Evolutionary conservation across 2,797 vertebrate genomes (phyloP).

Genomic region (Pantherophis alleghaniensis): DNA sequence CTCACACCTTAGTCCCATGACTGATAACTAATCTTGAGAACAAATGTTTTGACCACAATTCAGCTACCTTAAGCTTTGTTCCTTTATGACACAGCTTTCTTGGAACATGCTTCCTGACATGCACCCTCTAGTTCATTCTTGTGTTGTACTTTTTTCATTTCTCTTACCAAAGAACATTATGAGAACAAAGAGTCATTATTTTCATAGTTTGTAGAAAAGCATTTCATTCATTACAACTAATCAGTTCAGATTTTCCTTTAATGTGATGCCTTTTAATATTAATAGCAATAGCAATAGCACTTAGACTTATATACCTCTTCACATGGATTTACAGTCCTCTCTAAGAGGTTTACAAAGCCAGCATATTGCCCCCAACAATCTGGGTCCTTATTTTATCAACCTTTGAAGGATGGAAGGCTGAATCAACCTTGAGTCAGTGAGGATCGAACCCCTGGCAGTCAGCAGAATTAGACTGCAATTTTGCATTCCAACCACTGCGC

Average conservation of each 20-base stretch:
- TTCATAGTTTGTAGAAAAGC: not conserved
- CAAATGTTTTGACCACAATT: not conserved
- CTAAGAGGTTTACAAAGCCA: too few species aligned
- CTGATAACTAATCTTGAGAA: constrained; percentile 2
- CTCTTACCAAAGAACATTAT: not conserved
- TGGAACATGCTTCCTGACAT: not conserved
- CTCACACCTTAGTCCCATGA: not conserved
- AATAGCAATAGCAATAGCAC: too few species aligned
- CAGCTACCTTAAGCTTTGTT: not conserved
- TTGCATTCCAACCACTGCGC: too few species aligned
- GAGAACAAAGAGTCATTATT: not conserved
- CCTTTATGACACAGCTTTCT: not conserved
- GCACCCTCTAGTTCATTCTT: not conserved
- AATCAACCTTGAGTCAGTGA: too few species aligned
- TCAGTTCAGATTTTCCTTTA: not conserved
- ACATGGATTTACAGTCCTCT: too few species aligned
- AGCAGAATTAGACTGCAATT: too few species aligned
- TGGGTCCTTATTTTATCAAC: too few species aligned
- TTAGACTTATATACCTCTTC: too few species aligned
- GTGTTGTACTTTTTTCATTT: not conserved
- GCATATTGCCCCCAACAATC: too few species aligned
- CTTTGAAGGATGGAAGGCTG: too few species aligned
- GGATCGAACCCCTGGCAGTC: too few species aligned
- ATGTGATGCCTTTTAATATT: not conserved
- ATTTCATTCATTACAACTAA: not conserved